phyloP scores from a whole-genome alignment of 37 sponge, comb jelly and placozoan species.

The Agelas oroides region DNA sequence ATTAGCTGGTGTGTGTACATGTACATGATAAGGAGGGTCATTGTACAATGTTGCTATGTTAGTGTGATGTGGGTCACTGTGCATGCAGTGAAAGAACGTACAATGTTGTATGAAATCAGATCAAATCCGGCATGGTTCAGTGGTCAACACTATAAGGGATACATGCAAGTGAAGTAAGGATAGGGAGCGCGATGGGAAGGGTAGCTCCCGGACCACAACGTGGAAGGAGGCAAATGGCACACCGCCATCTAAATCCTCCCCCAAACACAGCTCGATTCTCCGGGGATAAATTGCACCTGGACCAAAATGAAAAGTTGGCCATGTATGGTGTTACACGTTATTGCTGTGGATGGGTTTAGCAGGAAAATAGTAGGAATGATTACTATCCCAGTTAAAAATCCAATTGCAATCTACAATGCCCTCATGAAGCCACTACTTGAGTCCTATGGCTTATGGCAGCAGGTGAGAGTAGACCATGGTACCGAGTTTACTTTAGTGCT shows the following conservation, averaged over 20 bases:
- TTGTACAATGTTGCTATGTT: too few relatives aligned
- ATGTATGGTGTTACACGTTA: conserved; percentile 56
- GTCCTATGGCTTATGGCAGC: conserved; percentile 29
- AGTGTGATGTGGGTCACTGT: too few relatives aligned
- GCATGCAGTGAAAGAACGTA: too few relatives aligned
- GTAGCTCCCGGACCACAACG: neutral
- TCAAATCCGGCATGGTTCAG: too few relatives aligned
- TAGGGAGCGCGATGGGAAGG: neutral
- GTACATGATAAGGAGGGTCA: too few relatives aligned
- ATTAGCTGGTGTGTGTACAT: too few relatives aligned
- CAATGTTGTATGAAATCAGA: too few relatives aligned
- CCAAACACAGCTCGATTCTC: conserved; percentile 54
- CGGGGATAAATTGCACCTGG: conserved; percentile 74
- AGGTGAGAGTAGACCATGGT: conserved; percentile 53
- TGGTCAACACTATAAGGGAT: too few relatives aligned
- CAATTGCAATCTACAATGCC: conserved; percentile 27
- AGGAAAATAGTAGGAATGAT: conserved; percentile 27
- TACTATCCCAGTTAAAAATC: conserved; percentile 34
- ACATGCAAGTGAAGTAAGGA: too few relatives aligned
- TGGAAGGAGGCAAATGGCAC: conserved; percentile 11
- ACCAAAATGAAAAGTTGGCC: conserved; percentile 49
- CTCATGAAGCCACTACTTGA: conserved; percentile 19
- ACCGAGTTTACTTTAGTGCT: conserved; percentile 40
- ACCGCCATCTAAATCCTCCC: conserved; percentile 42
- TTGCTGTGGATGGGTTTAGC: conserved; percentile 45